These are phyloP conservation scores for Drosophila cardini DNA, from an alignment of 1,140 invertebrate genomes.

Conservation along the genomic window DNA sequence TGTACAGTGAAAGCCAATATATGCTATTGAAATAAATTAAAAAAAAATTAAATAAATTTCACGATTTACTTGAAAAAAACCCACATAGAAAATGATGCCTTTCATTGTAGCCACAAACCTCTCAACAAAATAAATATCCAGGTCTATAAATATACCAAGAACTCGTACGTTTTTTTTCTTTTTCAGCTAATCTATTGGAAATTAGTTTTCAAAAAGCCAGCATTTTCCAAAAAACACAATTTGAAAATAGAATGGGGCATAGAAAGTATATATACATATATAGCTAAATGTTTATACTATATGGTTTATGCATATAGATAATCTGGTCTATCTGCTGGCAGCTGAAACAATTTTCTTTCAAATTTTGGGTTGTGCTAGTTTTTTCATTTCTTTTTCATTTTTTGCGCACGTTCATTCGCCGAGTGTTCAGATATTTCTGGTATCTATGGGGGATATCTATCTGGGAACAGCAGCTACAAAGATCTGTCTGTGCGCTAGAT, in stretches of 20 bases:
- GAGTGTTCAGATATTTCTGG: slow-evolving; percentile 25
- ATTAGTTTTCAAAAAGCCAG: slow-evolving; percentile 71
- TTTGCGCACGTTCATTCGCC: slow-evolving; percentile 53
- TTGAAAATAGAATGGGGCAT: slow-evolving; percentile 68
- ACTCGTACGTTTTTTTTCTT: slow-evolving; percentile 17
- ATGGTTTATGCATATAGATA: slow-evolving; percentile 35
- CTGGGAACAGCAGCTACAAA: slow-evolving; percentile 36
- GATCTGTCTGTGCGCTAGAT: slow-evolving; percentile 61
- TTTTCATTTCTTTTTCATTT: no score
- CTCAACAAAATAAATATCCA: slow-evolving; percentile 54
- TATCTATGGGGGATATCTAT: slow-evolving; percentile 27
- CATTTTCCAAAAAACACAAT: slow-evolving; percentile 70
- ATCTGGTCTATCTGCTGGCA: slow-evolving; percentile 53
- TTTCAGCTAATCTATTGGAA: slow-evolving; percentile 78
- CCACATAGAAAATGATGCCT: slow-evolving; percentile 53
- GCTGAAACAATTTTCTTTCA: slow-evolving; percentile 46
- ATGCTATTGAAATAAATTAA: slow-evolving; percentile 53
- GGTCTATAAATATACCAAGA: slow-evolving; percentile 65
- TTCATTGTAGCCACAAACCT: slow-evolving; percentile 61
- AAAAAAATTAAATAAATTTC: slow-evolving; percentile 79
- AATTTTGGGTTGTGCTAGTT: slow-evolving; percentile 42
- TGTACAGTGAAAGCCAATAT: slow-evolving; percentile 51
- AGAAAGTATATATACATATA: slow-evolving; percentile 27
- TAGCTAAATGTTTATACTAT: slow-evolving; percentile 31
- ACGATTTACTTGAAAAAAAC: slow-evolving; percentile 72